These are phyloP conservation scores for Plumapathes pennacea DNA, from an alignment of 92 coral and sea anemone species.

Conservation along the genomic window DNA sequence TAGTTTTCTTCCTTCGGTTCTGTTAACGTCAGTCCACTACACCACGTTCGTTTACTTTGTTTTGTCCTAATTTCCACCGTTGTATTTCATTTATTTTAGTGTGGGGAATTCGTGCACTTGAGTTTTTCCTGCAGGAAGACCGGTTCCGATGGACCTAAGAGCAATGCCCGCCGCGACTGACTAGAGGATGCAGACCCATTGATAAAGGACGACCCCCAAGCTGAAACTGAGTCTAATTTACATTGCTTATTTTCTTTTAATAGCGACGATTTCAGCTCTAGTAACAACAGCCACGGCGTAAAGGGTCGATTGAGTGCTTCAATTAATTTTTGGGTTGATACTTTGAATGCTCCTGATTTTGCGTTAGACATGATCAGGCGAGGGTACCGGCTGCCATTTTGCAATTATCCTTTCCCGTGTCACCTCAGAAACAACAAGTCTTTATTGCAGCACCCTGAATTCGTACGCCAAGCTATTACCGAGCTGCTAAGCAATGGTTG, in stretches of 20 bases:
- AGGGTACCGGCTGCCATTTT: slow-evolving; percentile 51
- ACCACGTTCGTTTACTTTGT: too few relatives aligned
- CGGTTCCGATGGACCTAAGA: too few relatives aligned
- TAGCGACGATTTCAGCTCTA: slow-evolving; percentile 9
- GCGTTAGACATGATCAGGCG: slow-evolving; percentile 15
- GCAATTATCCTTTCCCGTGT: slow-evolving; percentile 21
- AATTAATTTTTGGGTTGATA: slow-evolving; percentile 20
- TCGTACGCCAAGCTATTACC: slow-evolving; percentile 40
- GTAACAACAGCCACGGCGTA: slow-evolving; percentile 13
- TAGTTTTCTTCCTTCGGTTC: too few relatives aligned
- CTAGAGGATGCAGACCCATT: too few relatives aligned
- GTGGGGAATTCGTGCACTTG: too few relatives aligned
- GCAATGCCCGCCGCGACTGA: too few relatives aligned
- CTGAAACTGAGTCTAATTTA: too few relatives aligned
- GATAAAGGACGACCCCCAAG: too few relatives aligned
- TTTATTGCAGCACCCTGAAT: slow-evolving; percentile 10
- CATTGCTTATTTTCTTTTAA: neutral
- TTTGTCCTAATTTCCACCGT: too few relatives aligned
- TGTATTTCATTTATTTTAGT: too few relatives aligned
- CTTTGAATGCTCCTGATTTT: slow-evolving; percentile 44
- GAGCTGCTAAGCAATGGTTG: slow-evolving; percentile 38
- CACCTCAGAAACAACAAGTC: slow-evolving; percentile 27
- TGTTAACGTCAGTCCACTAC: too few relatives aligned
- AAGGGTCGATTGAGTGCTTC: slow-evolving; percentile 21
- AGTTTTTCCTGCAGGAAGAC: too few relatives aligned